Evolutionary conservation across 2,888 invertebrate genomes (phyloP).

Genomic region (Neoitamus cyanurus): DNA sequence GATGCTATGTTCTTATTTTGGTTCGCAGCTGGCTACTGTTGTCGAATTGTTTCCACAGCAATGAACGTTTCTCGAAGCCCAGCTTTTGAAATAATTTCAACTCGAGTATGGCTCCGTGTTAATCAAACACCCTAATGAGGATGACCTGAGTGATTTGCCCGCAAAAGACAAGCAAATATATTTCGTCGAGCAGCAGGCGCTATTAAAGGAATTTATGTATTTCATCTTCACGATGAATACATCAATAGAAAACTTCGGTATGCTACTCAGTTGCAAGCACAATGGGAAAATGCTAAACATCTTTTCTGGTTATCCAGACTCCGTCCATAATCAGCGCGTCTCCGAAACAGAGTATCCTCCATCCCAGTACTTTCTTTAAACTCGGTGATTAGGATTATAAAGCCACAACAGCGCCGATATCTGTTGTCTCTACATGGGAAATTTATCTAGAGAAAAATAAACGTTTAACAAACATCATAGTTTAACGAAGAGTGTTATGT

Average conservation of each 20-base stretch:
- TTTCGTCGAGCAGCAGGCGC: no score
- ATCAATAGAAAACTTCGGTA: no score
- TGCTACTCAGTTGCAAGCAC: neutral
- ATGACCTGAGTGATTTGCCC: no score
- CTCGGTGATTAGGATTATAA: neutral
- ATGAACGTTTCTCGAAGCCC: no score
- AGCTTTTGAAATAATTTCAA: no score
- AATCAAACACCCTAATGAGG: no score
- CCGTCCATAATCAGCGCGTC: neutral
- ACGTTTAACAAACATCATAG: slow-evolving; percentile 15
- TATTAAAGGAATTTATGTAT: no score
- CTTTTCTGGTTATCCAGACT: neutral
- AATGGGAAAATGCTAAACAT: neutral
- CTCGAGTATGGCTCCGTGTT: neutral
- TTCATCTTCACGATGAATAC: no score
- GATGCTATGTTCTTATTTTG: neutral
- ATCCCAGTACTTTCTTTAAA: neutral
- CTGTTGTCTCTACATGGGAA: neutral
- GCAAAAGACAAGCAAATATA: neutral
- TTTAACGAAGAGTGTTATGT: neutral
- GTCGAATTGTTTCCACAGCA: neutral
- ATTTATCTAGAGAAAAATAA: neutral
- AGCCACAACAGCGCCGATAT: neutral
- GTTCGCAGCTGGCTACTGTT: neutral
- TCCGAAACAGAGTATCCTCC: neutral